Percentiles rank a stretch among this genome's conserved stretches.
These are phyloP conservation scores for Lepidochrysops patricia DNA, from an alignment of 2,888 invertebrate species.

Conservation along the genomic window DNA sequence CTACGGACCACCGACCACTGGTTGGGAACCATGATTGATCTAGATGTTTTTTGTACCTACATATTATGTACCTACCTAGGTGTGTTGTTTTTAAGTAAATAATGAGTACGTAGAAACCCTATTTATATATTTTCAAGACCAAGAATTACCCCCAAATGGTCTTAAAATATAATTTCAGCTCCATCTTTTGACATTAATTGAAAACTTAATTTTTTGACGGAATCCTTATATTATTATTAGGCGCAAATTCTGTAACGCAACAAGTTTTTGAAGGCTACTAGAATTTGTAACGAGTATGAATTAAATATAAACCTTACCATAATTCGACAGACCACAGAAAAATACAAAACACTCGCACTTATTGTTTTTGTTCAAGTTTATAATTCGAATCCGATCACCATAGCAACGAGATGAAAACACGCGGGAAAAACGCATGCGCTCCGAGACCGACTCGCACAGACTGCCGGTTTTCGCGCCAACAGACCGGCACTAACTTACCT, in stretches of 20 bases:
- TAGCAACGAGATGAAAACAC: slow-evolving; percentile 50
- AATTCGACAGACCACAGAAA: slow-evolving; percentile 25
- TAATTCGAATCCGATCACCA: slow-evolving; percentile 49
- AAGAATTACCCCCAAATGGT: no score
- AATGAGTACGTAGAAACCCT: no score
- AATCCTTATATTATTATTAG: background rate
- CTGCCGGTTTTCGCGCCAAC: slow-evolving; percentile 62
- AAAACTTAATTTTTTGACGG: background rate
- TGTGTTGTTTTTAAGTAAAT: no score
- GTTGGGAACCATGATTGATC: no score
- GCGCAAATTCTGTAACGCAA: slow-evolving; percentile 16
- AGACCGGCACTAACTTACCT: slow-evolving; percentile 19
- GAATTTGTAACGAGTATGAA: no score
- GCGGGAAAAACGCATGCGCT: slow-evolving; percentile 44
- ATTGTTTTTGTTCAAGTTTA: slow-evolving; percentile 33
- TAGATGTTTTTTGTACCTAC: no score
- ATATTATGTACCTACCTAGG: no score
- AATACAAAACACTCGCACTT: slow-evolving; percentile 28
- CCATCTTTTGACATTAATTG: background rate
- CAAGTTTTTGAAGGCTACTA: slow-evolving; percentile 10
- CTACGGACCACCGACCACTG: no score
- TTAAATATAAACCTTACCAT: slow-evolving; percentile 26
- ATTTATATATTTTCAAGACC: no score
- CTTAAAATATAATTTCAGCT: background rate
- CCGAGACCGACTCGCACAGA: slow-evolving; percentile 36